Base-by-base conservation (phyloP, 2,888 invertebrate genomes). In the Nephrocerus scutellatus region DNA sequence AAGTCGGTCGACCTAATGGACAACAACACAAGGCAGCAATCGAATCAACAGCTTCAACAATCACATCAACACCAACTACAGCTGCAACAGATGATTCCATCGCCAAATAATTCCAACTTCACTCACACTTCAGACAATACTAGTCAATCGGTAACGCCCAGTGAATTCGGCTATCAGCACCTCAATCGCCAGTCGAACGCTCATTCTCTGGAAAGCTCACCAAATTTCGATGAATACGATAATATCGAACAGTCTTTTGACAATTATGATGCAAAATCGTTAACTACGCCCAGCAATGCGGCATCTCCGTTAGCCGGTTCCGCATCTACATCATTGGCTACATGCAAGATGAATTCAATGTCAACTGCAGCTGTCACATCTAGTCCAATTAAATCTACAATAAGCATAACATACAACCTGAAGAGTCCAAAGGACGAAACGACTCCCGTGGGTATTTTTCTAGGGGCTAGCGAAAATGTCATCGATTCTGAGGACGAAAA, bases 341-440 rank as follows among this genome's bases (percentile, higher is more conserved):
- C 31, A 18, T n/a, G n/a, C n/a, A n/a, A n/a, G n/a, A n/a, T n/a
- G n/a, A n/a, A n/a, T n/a, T n/a, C n/a, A n/a, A n/a, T n/a, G n/a
- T n/a, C n/a, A n/a, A n/a, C n/a, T n/a, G n/a, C n/a, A n/a, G 42
- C 64, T 65, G 5, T 23, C 19, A 30, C 14, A 15, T 46, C 72
- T 53, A 77, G 77, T 53, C 79, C 79, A 0, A 62, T 82, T 1
- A 74, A 80, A 55, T 80, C 82, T 3, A 82, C 82, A 0, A 82
- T 82, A 16, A 82, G 79, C 62, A 82, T 82, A 7, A 82, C 79
- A 3, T 82, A 82, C 57, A 71, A 62, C 43, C 39, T 60, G 20
- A 72, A 79, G 56, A 80, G 80, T 4, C 82, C 82, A 0, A 73
- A 57, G 13, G 57, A 59, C 24, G 62, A 60, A 25, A 43, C 19